Evolutionary conservation across 2,113 vertebrate species (phyloP).

Genomic region (Phaethornis superciliosus): DNA sequence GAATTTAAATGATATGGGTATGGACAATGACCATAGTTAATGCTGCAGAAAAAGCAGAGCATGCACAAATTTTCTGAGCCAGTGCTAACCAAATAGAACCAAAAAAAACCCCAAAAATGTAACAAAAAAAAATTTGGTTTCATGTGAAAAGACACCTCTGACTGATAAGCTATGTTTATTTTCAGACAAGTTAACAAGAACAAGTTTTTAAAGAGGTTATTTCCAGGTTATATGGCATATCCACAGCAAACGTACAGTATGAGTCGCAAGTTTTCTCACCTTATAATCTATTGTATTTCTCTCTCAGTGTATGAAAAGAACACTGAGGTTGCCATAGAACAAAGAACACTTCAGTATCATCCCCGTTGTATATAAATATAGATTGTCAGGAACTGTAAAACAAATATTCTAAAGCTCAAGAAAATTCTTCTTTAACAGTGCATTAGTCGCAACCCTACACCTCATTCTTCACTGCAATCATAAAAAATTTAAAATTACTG

Average conservation of each 20-base stretch:
- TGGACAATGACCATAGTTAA: background rate
- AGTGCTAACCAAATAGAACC: background rate
- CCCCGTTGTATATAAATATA: background rate
- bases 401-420: background rate
- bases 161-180: conserved; percentile 43
- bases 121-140: background rate
- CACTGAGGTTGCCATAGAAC: background rate
- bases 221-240: background rate
- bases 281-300: background rate
- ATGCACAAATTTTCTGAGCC: background rate
- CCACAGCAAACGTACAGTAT: background rate
- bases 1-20: conserved; percentile 33
- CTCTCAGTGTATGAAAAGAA: background rate
- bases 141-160: conserved; percentile 8
- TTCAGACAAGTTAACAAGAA: conserved; percentile 42
- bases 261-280: background rate
- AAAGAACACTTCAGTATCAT: background rate
- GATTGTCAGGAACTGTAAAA: background rate
- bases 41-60: background rate
- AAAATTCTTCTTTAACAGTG: background rate
- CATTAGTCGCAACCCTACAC: background rate
- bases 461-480: background rate
- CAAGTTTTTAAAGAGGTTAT: background rate
- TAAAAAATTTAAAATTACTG: background rate
- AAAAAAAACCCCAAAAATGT: no score